These are phyloP conservation scores for Fistularia commersonii DNA, from an alignment of 2,797 vertebrate genomes.

Conservation along the genomic window DNA sequence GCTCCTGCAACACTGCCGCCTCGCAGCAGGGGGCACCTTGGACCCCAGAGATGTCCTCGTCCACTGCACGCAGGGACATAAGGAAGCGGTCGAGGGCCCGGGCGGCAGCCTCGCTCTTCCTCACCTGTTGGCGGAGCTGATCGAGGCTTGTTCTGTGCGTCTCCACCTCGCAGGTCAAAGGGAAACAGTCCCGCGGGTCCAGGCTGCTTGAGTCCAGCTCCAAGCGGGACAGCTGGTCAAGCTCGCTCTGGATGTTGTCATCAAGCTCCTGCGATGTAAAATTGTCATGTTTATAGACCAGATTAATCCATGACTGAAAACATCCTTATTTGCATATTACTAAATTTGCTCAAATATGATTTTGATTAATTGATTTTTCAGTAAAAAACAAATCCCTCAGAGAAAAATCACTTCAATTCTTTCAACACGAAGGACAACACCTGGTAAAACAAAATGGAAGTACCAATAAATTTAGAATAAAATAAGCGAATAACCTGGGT, in stretches of 20 bases:
- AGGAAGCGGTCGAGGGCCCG: slow-evolving; percentile 84
- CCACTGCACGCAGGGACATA: slow-evolving; percentile 75
- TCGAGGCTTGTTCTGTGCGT: slow-evolving; percentile 80
- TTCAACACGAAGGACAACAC: too few species aligned
- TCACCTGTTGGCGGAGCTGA: slow-evolving; percentile 75
- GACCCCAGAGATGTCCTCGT: slow-evolving; percentile 64
- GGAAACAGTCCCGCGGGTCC: slow-evolving; percentile 76
- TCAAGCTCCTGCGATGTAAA: slow-evolving; percentile 65
- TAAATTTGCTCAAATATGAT: too few species aligned
- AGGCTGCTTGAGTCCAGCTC: slow-evolving; percentile 70
- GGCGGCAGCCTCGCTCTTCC: slow-evolving; percentile 74
- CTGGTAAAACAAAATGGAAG: too few species aligned
- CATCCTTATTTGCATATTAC: too few species aligned
- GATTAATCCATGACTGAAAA: too few species aligned
- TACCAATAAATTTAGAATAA: too few species aligned
- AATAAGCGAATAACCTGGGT: too few species aligned
- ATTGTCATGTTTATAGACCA: too few species aligned
- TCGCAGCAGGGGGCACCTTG: slow-evolving; percentile 49
- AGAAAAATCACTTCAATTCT: too few species aligned
- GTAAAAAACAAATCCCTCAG: too few species aligned
- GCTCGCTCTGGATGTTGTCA: slow-evolving; percentile 76
- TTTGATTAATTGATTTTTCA: too few species aligned
- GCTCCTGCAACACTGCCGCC: slow-evolving; percentile 48
- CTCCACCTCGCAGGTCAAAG: slow-evolving; percentile 72
- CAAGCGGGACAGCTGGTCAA: slow-evolving; percentile 75